phyloP scores from a whole-genome alignment of 2,888 invertebrate species.

The Brachyptera putata region DNA sequence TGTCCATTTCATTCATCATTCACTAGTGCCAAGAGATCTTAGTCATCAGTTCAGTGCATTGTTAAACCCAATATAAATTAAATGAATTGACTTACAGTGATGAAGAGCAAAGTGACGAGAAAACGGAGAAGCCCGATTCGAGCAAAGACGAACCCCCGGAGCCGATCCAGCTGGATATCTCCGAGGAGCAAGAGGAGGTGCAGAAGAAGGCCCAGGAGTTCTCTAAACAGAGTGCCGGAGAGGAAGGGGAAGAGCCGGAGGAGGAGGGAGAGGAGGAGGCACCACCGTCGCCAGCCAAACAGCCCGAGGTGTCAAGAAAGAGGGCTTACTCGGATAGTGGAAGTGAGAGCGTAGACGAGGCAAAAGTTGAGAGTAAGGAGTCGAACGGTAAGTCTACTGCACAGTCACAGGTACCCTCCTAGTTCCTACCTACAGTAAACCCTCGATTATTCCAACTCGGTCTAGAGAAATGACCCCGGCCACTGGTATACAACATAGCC shows the following conservation, averaged over 20 bases:
- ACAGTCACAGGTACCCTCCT: too few relatives aligned
- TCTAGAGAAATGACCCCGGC: too few relatives aligned
- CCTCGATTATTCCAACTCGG: too few relatives aligned
- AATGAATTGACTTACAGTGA: background rate
- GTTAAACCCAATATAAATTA: too few relatives aligned
- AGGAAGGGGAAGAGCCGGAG: constrained; percentile 41
- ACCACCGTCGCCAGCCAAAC: constrained; percentile 49
- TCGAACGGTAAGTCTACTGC: constrained; percentile 29
- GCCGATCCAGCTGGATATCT: constrained; percentile 52
- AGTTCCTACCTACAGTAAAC: too few relatives aligned
- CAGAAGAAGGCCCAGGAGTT: constrained; percentile 55
- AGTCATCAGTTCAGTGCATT: too few relatives aligned
- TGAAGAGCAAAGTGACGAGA: constrained; percentile 10
- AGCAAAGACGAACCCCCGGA: constrained; percentile 43
- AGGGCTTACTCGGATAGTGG: constrained; percentile 40
- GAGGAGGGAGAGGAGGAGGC: constrained; percentile 49
- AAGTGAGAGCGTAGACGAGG: constrained; percentile 48
- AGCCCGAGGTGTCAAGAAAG: constrained; percentile 49
- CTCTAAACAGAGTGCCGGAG: constrained; percentile 46
- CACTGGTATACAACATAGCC: too few relatives aligned
- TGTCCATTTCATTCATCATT: too few relatives aligned
- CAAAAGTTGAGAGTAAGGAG: constrained; percentile 21
- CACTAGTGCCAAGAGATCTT: too few relatives aligned
- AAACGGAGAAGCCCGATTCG: too few relatives aligned
- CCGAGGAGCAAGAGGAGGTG: constrained; percentile 50